phyloP scores from a whole-genome alignment of 1,140 invertebrate species.

The Cydia amplana region DNA sequence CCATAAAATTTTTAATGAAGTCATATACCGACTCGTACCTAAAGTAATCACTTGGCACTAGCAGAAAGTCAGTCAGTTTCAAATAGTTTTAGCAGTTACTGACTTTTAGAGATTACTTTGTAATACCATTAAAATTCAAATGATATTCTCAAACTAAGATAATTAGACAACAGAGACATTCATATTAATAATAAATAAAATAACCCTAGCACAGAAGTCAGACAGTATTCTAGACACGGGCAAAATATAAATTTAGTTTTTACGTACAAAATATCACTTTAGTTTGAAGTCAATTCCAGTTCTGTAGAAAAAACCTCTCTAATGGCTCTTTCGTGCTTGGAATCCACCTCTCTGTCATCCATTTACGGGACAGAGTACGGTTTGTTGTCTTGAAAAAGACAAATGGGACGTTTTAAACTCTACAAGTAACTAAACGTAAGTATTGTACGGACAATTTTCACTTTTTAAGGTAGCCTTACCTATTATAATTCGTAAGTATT shows the following conservation, averaged over 20 bases:
- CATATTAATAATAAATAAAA: not conserved
- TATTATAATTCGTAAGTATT: too few relatives aligned
- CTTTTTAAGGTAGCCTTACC: too few relatives aligned
- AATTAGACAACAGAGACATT: not conserved
- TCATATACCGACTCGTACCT: not conserved
- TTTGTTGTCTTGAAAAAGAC: conserved; percentile 23
- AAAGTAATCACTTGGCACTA: not conserved
- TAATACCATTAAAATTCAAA: not conserved
- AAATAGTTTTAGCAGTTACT: not conserved
- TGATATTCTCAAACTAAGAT: not conserved
- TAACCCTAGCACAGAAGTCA: not conserved
- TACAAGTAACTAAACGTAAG: not conserved
- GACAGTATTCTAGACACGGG: conserved; percentile 14
- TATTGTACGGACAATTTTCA: too few relatives aligned
- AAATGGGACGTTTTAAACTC: conserved; percentile 13
- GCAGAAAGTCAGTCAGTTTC: not conserved
- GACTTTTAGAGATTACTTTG: not conserved
- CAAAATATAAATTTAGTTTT: conserved; percentile 27
- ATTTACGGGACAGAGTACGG: conserved; percentile 22
- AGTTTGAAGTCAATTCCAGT: conserved; percentile 29
- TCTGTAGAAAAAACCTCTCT: conserved; percentile 28
- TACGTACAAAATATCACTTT: conserved; percentile 26
- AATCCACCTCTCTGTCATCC: conserved; percentile 15
- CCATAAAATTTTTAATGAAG: not conserved
- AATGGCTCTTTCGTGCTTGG: conserved; percentile 27